phyloP scores from a whole-genome alignment of 2,797 vertebrate species.

The Aplochiton taeniatus region DNA sequence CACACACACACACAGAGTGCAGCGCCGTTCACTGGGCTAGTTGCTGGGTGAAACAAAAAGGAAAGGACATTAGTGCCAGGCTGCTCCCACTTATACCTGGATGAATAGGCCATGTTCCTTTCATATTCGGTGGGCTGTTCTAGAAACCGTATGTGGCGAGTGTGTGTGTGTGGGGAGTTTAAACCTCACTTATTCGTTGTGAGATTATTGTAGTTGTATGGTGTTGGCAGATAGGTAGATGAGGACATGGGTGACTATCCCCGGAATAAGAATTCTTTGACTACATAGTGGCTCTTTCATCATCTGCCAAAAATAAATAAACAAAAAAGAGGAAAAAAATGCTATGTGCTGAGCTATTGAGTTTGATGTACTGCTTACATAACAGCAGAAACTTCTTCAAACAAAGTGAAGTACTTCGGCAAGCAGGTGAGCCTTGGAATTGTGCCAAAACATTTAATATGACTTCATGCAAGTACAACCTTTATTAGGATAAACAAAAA shows the following conservation, averaged over 20 bases:
- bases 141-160: background rate
- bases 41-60: constrained; percentile 40
- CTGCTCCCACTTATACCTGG: constrained; percentile 31
- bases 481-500: constrained; percentile 23
- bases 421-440: constrained; percentile 27
- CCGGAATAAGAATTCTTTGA: constrained; percentile 18
- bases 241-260: constrained; percentile 1
- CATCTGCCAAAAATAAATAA: constrained; percentile 12
- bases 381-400: constrained; percentile 26
- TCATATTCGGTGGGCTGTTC: constrained; percentile 11
- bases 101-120: constrained; percentile 24
- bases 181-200: constrained; percentile 13
- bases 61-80: constrained; percentile 32
- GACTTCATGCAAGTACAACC: background rate
- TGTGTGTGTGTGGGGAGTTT: background rate
- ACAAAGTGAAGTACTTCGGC: constrained; percentile 22
- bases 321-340: background rate
- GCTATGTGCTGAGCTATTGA: constrained; percentile 7
- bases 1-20: background rate
- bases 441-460: constrained; percentile 32
- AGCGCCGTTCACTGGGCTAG: constrained; percentile 23
- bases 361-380: constrained; percentile 4
- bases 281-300: constrained; percentile 22
- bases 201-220: constrained; percentile 11
- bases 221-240: constrained; percentile 14